Evolutionary conservation across 2,797 vertebrate genomes (phyloP), one percentile per base, ranked within the genome.

Genomic region (Enteromius fasciolatus): DNA sequence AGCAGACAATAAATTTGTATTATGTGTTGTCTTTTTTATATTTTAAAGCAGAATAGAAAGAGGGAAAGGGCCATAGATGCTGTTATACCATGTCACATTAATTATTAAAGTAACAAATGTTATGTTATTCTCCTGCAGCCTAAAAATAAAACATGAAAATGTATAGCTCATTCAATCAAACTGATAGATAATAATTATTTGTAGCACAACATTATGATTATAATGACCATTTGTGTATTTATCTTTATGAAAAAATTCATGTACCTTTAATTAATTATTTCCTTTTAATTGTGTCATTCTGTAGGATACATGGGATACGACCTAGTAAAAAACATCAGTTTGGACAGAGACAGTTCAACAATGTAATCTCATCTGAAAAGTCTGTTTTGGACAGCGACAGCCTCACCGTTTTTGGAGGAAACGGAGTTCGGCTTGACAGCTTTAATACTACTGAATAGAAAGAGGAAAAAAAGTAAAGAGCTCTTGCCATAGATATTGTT

Each of bases 251-350:
- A 75, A 59, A 31, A 52, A 59, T 36, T 48, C 0, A 83, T 59
- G 63, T 39, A 77, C 15, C 59, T 68, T 83, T 18, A n/a, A 31
- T 64, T 46, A 14, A 81, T 44, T 64, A 17, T 85, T 64, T 72
- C 1, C 48, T 81, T 14, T 6, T 48, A 64, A 59, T 54, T 74
- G 28, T 50, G 9, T 66, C 0, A 4, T 68, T 79, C 31, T 59
- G 25, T 83, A 99, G 98, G n/a, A 94, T 98, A 83, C 96, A 98
- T 25, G 96, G 97, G 1, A 94, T 97, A 88, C 91, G 91, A 61
- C 88, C 80, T 1, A 89, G 81, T 88, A 48, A 70, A 52, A 76
- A n/a, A 39, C 6, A 50, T 8, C 68, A 59, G 17, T n/a, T 18
- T 48, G 61, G 28, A 33, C 7, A 33, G 12, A 66, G 3, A 36